Conservation (phyloP, 2,797 vertebrate genomes). For the Merluccius polli region DNA sequence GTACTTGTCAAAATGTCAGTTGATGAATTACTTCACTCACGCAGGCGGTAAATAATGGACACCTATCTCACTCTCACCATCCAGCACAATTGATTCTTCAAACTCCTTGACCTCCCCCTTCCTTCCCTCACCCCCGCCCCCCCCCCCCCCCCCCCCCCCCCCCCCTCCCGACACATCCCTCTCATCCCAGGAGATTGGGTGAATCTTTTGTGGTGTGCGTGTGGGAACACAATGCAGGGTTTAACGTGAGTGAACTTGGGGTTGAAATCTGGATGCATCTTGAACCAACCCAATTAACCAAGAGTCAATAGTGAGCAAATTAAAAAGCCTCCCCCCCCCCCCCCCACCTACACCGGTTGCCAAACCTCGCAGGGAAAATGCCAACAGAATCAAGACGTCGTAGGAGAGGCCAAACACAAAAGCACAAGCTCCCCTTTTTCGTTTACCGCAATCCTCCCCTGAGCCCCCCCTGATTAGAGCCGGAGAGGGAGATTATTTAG, state of each 20-base stretch:
- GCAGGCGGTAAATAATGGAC: neutral
- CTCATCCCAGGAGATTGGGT: constrained; percentile 47
- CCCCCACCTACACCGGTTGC: constrained; percentile 37
- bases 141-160: neutral
- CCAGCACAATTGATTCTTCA: neutral
- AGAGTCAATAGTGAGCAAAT: constrained; percentile 79
- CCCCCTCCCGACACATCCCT: constrained; percentile 35
- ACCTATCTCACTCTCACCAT: neutral
- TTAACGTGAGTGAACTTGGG: constrained; percentile 67
- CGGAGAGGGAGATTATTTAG: constrained; percentile 61
- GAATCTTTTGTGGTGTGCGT: constrained; percentile 59
- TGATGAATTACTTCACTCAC: neutral
- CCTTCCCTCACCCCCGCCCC: constrained; percentile 8
- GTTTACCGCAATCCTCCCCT: constrained; percentile 51
- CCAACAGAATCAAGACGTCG: constrained; percentile 66
- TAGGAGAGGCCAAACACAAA: constrained; percentile 68
- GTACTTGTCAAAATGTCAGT: neutral
- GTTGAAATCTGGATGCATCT: constrained; percentile 69
- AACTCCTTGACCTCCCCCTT: constrained; percentile 20
- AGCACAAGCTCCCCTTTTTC: constrained; percentile 41
- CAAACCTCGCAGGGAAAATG: constrained; percentile 62
- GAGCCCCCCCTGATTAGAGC: constrained; percentile 67
- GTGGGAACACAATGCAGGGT: constrained; percentile 63
- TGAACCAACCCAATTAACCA: constrained; percentile 75
- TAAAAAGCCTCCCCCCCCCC: constrained; percentile 65